Evolutionary conservation across 2,113 vertebrate species (phyloP).

Genomic region (Psittacara wagleri): DNA sequence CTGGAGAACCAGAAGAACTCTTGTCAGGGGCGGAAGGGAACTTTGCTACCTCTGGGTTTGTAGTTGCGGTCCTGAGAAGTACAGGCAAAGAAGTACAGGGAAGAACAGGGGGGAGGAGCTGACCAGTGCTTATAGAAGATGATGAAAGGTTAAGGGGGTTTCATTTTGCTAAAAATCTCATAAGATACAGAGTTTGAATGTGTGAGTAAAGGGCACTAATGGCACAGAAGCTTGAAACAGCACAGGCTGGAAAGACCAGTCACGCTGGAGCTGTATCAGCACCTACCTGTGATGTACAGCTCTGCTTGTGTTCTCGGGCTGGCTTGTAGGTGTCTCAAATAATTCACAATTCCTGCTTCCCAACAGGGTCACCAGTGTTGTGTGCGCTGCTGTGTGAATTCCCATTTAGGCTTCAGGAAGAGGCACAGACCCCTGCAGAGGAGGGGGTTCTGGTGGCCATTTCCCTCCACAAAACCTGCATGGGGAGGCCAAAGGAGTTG

Average conservation of each 20-base stretch:
- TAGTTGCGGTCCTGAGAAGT: not conserved
- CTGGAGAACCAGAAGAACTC: not conserved
- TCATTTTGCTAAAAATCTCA: not conserved
- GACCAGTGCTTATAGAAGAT: not conserved
- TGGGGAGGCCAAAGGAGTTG: not conserved
- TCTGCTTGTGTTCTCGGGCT: not conserved
- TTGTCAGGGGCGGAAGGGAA: fast-evolving
- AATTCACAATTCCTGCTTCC: not conserved
- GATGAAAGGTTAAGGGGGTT: not conserved
- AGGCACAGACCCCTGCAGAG: not conserved
- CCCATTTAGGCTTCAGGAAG: not conserved
- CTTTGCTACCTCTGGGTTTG: not conserved
- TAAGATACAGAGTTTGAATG: not conserved
- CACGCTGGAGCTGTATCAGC: not conserved
- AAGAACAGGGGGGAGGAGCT: not conserved
- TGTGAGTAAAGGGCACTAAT: not conserved
- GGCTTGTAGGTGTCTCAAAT: not conserved
- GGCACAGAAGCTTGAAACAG: not conserved
- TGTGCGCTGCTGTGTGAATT: not conserved
- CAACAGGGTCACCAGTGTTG: fast-evolving
- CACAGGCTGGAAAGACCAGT: not conserved
- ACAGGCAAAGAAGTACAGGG: not conserved
- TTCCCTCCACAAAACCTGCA: not conserved
- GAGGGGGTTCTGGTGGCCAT: not conserved
- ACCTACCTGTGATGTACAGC: not conserved